Percentiles rank a stretch among this genome's conserved stretches.
Conservation (phyloP, 1,140 invertebrate genomes). For the Aphelinus atriplicis region DNA sequence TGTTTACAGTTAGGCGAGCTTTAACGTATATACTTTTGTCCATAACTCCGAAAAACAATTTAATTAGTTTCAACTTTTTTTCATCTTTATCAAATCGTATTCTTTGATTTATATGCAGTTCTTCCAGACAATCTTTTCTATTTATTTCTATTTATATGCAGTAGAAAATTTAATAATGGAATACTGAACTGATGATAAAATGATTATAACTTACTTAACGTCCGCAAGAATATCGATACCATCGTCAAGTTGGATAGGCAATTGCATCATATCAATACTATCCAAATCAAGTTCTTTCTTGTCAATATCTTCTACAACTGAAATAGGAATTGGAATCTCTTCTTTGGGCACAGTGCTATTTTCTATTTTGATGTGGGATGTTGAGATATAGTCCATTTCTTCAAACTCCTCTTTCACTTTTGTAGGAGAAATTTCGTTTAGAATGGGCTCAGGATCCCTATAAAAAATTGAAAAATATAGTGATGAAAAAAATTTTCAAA, state of each 20-base stretch:
- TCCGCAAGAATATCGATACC: conserved; percentile 70
- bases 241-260: conserved; percentile 73
- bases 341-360: neutral
- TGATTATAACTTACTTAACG: conserved; percentile 60
- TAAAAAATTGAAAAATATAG: conserved; percentile 28
- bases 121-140: too few species aligned
- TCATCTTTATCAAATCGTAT: too few species aligned
- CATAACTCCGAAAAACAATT: too few species aligned
- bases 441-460: conserved; percentile 49
- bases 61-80: too few species aligned
- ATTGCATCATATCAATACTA: conserved; percentile 73
- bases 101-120: too few species aligned
- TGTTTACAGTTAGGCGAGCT: too few species aligned
- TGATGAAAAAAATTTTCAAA: neutral
- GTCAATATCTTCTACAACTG: conserved; percentile 52
- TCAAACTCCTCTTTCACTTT: conserved; percentile 63
- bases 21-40: too few species aligned
- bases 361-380: neutral
- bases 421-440: conserved; percentile 42
- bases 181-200: too few species aligned
- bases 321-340: conserved; percentile 38
- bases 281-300: conserved; percentile 68
- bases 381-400: conserved; percentile 52
- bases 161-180: too few species aligned
- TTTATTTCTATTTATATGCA: too few species aligned